phyloP scores from a whole-genome alignment of 2,888 invertebrate genomes.

The Apantesis nais region DNA sequence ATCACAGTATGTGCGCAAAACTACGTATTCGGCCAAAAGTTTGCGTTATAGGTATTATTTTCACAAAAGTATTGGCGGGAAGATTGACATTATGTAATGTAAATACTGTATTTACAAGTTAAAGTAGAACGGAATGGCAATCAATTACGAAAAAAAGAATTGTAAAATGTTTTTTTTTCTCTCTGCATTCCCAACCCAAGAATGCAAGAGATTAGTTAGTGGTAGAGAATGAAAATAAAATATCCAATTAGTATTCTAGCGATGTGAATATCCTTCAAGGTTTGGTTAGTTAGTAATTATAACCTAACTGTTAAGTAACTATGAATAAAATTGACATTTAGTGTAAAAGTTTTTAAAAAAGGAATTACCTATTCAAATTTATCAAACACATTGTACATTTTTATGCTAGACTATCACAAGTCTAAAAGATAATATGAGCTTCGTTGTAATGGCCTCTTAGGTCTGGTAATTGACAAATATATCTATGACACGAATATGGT shows the following conservation, averaged over 20 bases:
- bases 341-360: neutral
- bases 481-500: neutral
- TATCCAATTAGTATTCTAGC: neutral
- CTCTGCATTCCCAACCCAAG: no score
- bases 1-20: neutral
- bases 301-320: neutral
- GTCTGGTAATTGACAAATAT: neutral
- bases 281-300: neutral
- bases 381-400: neutral
- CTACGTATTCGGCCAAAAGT: neutral
- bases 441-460: neutral
- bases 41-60: neutral
- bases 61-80: neutral
- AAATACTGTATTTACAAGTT: no score
- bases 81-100: neutral
- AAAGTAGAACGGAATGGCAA: no score
- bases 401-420: neutral
- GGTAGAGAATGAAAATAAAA: no score
- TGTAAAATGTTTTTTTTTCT: no score
- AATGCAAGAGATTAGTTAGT: no score
- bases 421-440: neutral
- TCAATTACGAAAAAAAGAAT: no score
- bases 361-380: neutral
- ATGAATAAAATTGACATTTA: neutral
- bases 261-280: neutral